Conservation (phyloP, 2,113 vertebrate genomes). For the Podarcis raffonei region DNA sequence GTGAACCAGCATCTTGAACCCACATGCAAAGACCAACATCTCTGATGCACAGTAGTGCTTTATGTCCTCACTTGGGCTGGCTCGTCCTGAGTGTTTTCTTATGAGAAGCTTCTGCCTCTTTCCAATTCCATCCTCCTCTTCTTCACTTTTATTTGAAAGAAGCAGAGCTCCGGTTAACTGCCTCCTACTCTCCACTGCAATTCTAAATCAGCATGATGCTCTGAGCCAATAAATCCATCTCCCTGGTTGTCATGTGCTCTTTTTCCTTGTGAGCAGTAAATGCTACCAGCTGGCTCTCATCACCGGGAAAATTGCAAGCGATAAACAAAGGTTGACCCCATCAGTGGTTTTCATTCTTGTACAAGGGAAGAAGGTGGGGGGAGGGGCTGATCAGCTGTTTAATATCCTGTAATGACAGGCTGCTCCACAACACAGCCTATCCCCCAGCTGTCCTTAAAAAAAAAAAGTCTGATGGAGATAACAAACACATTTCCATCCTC, state of each 20-base stretch:
- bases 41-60: background rate
- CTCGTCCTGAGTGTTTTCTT: conserved; percentile 14
- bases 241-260: conserved; percentile 12
- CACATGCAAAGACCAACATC: conserved; percentile 36
- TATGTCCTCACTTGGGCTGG: background rate
- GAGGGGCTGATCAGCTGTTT: background rate
- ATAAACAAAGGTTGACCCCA: conserved; percentile 58
- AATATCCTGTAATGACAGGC: background rate
- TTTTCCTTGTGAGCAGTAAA: conserved; percentile 46
- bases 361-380: conserved; percentile 12
- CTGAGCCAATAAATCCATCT: conserved; percentile 47
- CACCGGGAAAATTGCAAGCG: conserved; percentile 56
- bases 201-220: conserved; percentile 40
- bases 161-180: conserved; percentile 22
- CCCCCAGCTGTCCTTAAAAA: background rate
- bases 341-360: conserved; percentile 40
- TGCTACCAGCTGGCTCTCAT: conserved; percentile 65
- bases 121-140: background rate
- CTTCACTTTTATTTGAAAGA: background rate
- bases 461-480: background rate
- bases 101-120: background rate
- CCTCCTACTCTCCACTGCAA: conserved; percentile 53
- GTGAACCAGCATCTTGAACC: conserved; percentile 58
- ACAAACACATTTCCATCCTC: background rate
- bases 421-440: background rate